Percentiles rank a stretch among this genome's conserved stretches.
phyloP scores from a whole-genome alignment of 1,140 invertebrate genomes.

The Platorchestia sp. region DNA sequence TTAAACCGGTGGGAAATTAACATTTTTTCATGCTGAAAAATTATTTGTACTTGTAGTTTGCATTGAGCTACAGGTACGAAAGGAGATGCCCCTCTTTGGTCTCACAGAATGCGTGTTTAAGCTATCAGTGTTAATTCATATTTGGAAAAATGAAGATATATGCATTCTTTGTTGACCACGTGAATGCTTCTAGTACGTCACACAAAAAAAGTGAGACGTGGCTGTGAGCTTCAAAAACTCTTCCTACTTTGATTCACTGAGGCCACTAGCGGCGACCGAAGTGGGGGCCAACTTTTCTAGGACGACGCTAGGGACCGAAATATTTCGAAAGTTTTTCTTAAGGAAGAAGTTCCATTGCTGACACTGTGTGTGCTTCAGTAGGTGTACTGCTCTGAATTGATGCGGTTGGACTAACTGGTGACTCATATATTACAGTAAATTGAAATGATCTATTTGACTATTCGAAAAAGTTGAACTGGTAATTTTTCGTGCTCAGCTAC shows the following conservation, averaged over 20 bases:
- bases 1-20: too few relatives aligned
- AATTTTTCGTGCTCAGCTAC: not conserved
- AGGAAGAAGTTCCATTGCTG: not conserved
- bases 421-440: too few relatives aligned
- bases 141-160: not conserved
- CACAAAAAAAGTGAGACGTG: not conserved
- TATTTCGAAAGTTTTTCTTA: not conserved
- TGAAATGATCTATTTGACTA: too few relatives aligned
- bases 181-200: not conserved
- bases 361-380: not conserved
- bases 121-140: not conserved
- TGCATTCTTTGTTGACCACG: not conserved
- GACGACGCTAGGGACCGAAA: not conserved
- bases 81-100: not conserved
- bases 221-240: not conserved
- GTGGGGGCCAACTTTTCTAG: not conserved
- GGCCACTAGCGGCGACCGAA: not conserved
- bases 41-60: too few relatives aligned
- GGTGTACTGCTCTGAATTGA: not conserved
- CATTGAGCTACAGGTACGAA: not conserved
- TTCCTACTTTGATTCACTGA: not conserved
- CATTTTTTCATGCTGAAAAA: too few relatives aligned
- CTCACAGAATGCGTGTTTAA: not conserved
- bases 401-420: not conserved
- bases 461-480: not conserved